Conservation (phyloP, 2,888 invertebrate genomes). For the Tenodera sinensis region DNA sequence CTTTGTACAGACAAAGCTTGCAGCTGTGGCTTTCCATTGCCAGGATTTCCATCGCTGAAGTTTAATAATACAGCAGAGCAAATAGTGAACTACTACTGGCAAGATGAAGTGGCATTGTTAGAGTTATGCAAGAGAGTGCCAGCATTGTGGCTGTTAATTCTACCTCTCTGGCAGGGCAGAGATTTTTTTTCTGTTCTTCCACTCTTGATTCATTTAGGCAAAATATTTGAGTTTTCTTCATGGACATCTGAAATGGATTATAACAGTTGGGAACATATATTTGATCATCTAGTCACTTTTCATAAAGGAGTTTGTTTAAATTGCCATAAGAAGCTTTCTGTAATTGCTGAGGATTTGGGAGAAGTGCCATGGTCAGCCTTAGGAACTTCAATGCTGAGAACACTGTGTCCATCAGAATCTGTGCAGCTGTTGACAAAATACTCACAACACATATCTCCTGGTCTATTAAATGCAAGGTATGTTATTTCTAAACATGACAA, state of each 20-base stretch:
- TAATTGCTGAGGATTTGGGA: slow-evolving; percentile 41
- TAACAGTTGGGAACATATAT: slow-evolving; percentile 57
- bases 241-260: slow-evolving; percentile 54
- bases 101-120: slow-evolving; percentile 47
- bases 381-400: slow-evolving; percentile 56
- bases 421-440: slow-evolving; percentile 56
- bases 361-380: slow-evolving; percentile 43
- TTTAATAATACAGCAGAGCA: neutral
- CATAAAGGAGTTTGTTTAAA: slow-evolving; percentile 58
- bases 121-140: slow-evolving; percentile 58
- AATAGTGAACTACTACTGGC: slow-evolving; percentile 1
- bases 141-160: slow-evolving; percentile 58
- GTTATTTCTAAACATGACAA: neutral
- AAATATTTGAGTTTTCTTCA: slow-evolving; percentile 53
- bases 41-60: neutral
- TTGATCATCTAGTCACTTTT: slow-evolving; percentile 54
- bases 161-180: slow-evolving; percentile 50
- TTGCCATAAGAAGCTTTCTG: slow-evolving; percentile 52
- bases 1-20: neutral
- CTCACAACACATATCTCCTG: slow-evolving; percentile 52
- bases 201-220: slow-evolving; percentile 59
- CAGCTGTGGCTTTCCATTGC: slow-evolving; percentile 29
- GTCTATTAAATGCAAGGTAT: slow-evolving; percentile 54
- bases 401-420: slow-evolving; percentile 56
- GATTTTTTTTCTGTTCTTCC: slow-evolving; percentile 46